Evolutionary conservation across 2,113 vertebrate species (phyloP).

Genomic region (Pycnonotus jocosus): DNA sequence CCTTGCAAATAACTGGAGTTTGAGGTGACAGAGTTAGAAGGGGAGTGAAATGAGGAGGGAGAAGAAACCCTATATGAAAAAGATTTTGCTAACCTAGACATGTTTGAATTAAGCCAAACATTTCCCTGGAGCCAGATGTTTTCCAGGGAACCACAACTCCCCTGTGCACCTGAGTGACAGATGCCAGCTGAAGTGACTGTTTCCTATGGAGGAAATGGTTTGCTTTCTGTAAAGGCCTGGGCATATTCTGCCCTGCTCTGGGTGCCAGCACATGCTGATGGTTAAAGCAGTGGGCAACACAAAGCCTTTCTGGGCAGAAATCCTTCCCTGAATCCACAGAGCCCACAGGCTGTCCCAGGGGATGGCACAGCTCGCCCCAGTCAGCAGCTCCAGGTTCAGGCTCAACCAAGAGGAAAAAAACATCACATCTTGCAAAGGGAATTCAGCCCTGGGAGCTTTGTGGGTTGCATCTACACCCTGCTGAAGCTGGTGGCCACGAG

Average conservation of each 20-base stretch:
- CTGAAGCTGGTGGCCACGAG: background rate
- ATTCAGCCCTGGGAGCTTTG: background rate
- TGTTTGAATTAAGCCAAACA: background rate
- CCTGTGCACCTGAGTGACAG: background rate
- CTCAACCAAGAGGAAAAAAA: background rate
- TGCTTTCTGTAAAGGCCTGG: background rate
- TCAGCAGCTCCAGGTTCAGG: background rate
- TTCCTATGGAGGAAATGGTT: background rate
- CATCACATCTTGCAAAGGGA: background rate
- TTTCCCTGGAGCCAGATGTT: background rate
- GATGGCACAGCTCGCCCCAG: background rate
- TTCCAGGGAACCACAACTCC: background rate
- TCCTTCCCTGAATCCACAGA: rapidly evolving
- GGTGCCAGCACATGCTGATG: background rate
- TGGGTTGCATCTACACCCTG: background rate
- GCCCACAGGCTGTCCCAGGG: rapidly evolving
- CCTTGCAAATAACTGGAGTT: background rate
- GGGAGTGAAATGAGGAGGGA: background rate
- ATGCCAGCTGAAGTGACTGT: background rate
- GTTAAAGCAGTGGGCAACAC: background rate
- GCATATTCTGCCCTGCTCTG: background rate
- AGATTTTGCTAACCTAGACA: background rate
- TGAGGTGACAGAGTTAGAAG: background rate
- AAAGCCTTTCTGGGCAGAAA: background rate
- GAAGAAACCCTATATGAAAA: background rate